phyloP scores from a whole-genome alignment of 2,888 invertebrate species.

The Helleia helle region DNA sequence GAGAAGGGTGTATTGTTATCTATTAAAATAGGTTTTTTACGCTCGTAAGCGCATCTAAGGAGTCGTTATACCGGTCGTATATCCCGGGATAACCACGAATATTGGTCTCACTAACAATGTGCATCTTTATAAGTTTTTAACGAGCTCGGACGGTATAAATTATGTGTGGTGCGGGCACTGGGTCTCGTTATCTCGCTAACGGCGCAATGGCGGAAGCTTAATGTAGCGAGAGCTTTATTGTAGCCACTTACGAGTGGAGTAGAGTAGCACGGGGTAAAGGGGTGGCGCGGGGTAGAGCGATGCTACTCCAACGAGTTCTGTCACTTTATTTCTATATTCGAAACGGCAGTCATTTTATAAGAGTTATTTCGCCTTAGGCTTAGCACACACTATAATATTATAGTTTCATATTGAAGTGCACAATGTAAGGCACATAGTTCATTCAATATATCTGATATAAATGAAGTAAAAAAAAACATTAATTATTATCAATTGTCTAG shows the following conservation, averaged over 20 bases:
- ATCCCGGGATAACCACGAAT: constrained; percentile 62
- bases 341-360: constrained; percentile 2
- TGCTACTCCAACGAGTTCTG: constrained; percentile 15
- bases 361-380: constrained; percentile 24
- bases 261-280: constrained; percentile 15
- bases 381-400: background rate
- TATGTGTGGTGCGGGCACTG: constrained; percentile 67
- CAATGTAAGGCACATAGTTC: too few species aligned
- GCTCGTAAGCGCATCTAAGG: constrained; percentile 14
- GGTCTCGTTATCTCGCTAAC: constrained; percentile 72
- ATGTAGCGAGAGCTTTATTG: constrained; percentile 72
- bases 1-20: too few species aligned
- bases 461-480: too few species aligned
- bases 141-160: constrained; percentile 73
- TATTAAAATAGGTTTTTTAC: constrained; percentile 7
- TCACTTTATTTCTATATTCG: constrained; percentile 9
- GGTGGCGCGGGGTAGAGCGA: constrained; percentile 20
- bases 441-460: too few species aligned
- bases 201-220: constrained; percentile 69
- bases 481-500: too few species aligned
- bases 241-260: constrained; percentile 62
- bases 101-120: constrained; percentile 72
- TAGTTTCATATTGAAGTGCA: too few species aligned
- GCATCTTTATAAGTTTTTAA: constrained; percentile 75
- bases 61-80: constrained; percentile 63